Conservation (phyloP, 2,113 vertebrate genomes). For the Clarias macrocephalus region DNA sequence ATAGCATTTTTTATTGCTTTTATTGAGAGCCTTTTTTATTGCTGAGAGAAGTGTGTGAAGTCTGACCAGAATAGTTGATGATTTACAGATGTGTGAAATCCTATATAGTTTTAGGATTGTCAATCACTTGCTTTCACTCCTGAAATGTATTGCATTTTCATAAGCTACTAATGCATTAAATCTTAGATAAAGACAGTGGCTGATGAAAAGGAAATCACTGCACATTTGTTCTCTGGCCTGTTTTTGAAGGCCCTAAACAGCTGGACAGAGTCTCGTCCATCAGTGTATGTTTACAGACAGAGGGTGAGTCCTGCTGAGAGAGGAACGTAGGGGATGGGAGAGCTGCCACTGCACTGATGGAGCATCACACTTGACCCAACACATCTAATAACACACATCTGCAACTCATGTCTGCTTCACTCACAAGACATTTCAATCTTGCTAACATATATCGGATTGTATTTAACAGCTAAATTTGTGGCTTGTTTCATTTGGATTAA, state of each 20-base stretch:
- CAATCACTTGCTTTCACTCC: background rate
- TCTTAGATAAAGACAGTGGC: background rate
- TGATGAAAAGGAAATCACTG: conserved; percentile 3
- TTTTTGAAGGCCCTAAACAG: conserved; percentile 58
- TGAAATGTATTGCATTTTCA: conserved; percentile 8
- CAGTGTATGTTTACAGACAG: conserved; percentile 42
- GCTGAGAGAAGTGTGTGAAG: background rate
- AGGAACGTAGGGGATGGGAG: conserved; percentile 12
- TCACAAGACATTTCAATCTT: conserved; percentile 1
- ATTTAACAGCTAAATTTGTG: background rate
- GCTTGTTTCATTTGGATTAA: background rate
- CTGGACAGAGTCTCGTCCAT: conserved; percentile 31
- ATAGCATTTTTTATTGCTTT: conserved; percentile 1
- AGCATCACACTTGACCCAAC: conserved; percentile 6
- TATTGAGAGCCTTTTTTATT: background rate
- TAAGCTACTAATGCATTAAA: conserved; percentile 7
- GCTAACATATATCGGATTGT: background rate
- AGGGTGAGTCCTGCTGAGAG: conserved; percentile 35
- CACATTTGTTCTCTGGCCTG: background rate
- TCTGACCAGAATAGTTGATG: background rate
- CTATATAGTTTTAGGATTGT: background rate
- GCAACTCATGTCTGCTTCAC: background rate
- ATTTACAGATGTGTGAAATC: background rate
- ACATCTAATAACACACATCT: background rate
- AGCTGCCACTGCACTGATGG: conserved; percentile 23